Percentiles rank a stretch among this genome's conserved stretches.
Conservation (phyloP, 2,797 vertebrate species). For the Garrulus glandarius region DNA sequence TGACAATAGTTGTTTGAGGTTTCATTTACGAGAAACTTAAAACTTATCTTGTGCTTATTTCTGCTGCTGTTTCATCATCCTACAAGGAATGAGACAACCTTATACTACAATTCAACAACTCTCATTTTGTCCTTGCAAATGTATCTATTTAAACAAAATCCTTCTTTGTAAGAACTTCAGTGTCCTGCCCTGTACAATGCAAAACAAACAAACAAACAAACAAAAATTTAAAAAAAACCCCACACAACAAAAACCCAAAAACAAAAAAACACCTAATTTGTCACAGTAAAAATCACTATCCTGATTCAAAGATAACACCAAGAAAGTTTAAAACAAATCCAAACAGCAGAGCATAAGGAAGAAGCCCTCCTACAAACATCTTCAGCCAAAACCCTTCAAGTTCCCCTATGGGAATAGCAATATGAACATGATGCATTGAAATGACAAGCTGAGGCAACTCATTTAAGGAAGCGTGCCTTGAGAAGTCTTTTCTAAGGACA, state of each 20-base stretch:
- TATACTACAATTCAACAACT: neutral
- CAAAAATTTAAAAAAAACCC: neutral
- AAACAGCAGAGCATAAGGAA: neutral
- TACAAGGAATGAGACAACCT: neutral
- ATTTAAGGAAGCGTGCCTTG: neutral
- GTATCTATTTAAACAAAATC: neutral
- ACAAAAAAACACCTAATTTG: neutral
- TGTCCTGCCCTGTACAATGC: neutral
- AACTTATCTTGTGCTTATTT: neutral
- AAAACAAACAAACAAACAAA: neutral
- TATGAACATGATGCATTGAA: neutral
- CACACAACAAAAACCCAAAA: neutral
- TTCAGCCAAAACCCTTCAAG: neutral
- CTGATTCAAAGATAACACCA: neutral
- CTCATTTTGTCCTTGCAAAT: neutral
- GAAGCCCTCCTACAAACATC: neutral
- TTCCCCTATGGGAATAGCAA: neutral
- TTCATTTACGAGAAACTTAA: neutral
- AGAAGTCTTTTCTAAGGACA: neutral
- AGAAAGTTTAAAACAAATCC: neutral
- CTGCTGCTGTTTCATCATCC: neutral
- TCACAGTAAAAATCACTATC: neutral
- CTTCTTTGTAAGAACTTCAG: neutral
- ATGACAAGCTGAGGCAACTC: neutral
- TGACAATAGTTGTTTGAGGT: neutral